Evolutionary conservation across 2,797 vertebrate species (phyloP).

Genomic region (Onychomys arenicola): DNA sequence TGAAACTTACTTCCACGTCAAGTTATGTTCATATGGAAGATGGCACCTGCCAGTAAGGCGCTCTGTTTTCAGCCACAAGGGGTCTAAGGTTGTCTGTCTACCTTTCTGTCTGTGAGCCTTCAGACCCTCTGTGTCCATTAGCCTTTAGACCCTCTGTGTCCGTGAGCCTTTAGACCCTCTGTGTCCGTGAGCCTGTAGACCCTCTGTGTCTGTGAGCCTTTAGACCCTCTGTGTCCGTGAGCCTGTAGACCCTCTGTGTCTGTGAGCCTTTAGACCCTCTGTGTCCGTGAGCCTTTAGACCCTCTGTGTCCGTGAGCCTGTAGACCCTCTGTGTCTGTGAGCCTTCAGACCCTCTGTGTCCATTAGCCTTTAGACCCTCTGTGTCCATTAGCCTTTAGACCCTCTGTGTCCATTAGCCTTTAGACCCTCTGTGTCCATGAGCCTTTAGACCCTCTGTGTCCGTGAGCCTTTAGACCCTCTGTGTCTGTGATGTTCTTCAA

Average conservation of each 20-base stretch:
- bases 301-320: no score
- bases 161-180: no score
- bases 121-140: no score
- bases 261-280: neutral
- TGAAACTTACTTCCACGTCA: neutral
- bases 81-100: neutral
- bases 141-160: neutral
- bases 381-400: no score
- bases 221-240: neutral
- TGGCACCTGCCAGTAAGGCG: neutral
- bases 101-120: slow-evolving; percentile 27
- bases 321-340: neutral
- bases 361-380: no score
- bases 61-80: neutral
- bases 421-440: no score
- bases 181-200: no score
- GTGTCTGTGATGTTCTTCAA: neutral
- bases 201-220: no score
- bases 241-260: neutral
- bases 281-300: no score
- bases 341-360: neutral
- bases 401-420: neutral
- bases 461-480: neutral
- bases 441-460: no score
- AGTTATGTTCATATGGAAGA: neutral